Evolutionary conservation across 1,140 invertebrate species (phyloP).

Genomic region (Heliconius nattereri): DNA sequence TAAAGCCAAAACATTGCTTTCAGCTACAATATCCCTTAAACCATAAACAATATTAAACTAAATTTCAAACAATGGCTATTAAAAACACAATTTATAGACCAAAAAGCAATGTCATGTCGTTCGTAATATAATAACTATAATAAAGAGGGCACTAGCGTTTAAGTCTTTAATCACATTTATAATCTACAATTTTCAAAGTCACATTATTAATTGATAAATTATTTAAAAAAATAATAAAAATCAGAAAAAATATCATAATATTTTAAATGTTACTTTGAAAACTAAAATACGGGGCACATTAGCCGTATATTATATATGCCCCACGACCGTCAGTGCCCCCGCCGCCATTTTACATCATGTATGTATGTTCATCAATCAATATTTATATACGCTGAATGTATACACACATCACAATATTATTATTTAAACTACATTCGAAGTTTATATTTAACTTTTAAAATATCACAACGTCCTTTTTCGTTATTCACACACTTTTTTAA

Average conservation of each 20-base stretch:
- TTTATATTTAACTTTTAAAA: conserved; percentile 47
- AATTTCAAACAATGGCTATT: neutral
- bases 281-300: neutral
- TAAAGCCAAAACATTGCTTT: neutral
- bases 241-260: neutral
- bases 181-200: conserved; percentile 2
- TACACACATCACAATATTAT: conserved; percentile 52
- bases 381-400: conserved; percentile 57
- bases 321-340: conserved; percentile 17
- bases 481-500: conserved; percentile 45
- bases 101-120: neutral
- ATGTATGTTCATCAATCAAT: conserved; percentile 48
- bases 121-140: neutral
- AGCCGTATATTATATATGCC: neutral
- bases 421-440: conserved; percentile 56
- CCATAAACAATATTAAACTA: conserved; percentile 7
- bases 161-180: conserved; percentile 9
- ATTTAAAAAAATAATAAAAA: neutral
- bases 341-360: conserved; percentile 34
- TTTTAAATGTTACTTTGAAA: conserved; percentile 5
- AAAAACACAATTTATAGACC: neutral
- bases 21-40: neutral
- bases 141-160: neutral
- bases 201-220: neutral
- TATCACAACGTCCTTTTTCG: conserved; percentile 64